Evolutionary conservation across 2,888 invertebrate genomes (phyloP).

Genomic region (Alsophila aescularia): DNA sequence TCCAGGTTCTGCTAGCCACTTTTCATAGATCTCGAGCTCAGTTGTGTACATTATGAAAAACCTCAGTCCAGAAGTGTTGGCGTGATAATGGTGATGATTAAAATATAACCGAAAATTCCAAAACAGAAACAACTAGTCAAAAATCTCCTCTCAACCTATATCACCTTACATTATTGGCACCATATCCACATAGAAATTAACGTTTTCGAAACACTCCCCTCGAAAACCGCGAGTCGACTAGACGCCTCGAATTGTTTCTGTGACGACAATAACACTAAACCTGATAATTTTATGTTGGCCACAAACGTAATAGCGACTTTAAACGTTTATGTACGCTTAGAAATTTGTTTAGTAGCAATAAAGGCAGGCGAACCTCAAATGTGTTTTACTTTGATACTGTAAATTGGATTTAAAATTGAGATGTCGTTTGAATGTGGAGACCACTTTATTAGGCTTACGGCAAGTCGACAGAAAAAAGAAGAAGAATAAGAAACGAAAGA

Average conservation of each 20-base stretch:
- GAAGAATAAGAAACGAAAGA: too few species aligned
- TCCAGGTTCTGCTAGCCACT: too few species aligned
- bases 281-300: slow-evolving; percentile 61
- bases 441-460: background rate
- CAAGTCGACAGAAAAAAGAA: too few species aligned
- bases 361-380: slow-evolving; percentile 40
- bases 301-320: slow-evolving; percentile 50
- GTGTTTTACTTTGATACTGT: slow-evolving; percentile 36
- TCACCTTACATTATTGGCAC: background rate
- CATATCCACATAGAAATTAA: slow-evolving; percentile 22
- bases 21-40: too few species aligned
- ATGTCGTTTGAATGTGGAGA: slow-evolving; percentile 7
- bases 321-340: slow-evolving; percentile 49
- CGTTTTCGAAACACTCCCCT: slow-evolving; percentile 17
- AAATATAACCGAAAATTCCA: too few species aligned
- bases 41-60: too few species aligned
- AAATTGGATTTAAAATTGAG: slow-evolving; percentile 28
- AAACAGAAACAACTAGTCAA: too few species aligned
- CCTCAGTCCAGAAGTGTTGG: too few species aligned
- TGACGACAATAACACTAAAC: slow-evolving; percentile 61
- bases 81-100: too few species aligned
- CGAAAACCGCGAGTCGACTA: slow-evolving; percentile 26
- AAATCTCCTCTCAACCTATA: slow-evolving; percentile 10
- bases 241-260: slow-evolving; percentile 49
- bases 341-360: slow-evolving; percentile 55